Evolutionary conservation across 2,113 vertebrate genomes (phyloP), one percentile per base, ranked within the genome.

Genomic region (Ochotona princeps): DNA sequence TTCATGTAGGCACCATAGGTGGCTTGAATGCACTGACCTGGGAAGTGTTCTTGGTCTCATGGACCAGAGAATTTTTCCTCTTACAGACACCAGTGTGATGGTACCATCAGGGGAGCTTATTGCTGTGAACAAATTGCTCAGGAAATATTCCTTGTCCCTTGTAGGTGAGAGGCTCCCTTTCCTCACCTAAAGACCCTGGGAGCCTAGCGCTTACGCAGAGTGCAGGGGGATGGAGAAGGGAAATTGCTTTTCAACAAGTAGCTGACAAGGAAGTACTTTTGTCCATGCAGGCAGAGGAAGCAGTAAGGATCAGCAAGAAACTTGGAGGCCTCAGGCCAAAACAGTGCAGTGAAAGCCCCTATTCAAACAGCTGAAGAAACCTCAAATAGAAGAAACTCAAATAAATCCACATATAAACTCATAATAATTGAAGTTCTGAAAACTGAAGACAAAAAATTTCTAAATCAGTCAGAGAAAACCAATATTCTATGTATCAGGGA

Each of bases 61-160:
- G 72, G 30, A 57, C 23, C 61, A 72, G 75, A 95, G 78, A 83
- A 23, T 87, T 51, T 49, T 61, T 35, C 74, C 87, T 84, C 44
- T 32, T 69, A 14, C 66, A 76, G 60, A 23, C n/a, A 17, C 8
- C 30, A 9, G 20, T 28, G 21, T 35, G 12, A 38, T 26, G 26
- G 66, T 15, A 30, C 54, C 23, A 47, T 28, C 26, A 35, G 57
- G 51, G 32, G 38, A 51, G 18, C 25, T 21, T 76, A 7, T 44
- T 66, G 23, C 44, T 44, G 63, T 15, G 38, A 61, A 26, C 35
- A n/a, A 25, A 28, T 32, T 79, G 57, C n/a, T 54, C 65, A 61
- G n/a, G 72, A 69, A 47, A 72, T 30, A n/a, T 44, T 44, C 38
- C 38, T 44, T 44, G 38, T 44, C 38, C 38, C 38, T 44, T 44